Evolutionary conservation across 2,888 invertebrate genomes (phyloP).

Genomic region (Homarus gammarus): DNA sequence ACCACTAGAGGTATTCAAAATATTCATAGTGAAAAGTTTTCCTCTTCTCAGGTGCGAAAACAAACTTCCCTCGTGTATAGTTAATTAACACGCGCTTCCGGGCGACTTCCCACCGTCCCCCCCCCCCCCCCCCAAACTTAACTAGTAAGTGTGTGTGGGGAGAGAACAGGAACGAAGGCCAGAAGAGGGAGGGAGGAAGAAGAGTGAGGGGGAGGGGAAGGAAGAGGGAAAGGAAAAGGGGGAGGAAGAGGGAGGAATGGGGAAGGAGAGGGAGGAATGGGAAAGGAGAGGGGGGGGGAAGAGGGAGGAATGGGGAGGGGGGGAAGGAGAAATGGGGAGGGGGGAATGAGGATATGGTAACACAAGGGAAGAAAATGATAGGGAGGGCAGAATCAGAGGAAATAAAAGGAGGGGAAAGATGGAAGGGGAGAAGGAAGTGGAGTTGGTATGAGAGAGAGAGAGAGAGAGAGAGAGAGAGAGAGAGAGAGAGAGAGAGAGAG

Average conservation of each 20-base stretch:
- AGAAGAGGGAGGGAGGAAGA: background rate
- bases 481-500: background rate
- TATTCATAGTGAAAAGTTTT: slow-evolving; percentile 29
- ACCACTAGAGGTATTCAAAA: background rate
- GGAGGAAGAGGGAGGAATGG: background rate
- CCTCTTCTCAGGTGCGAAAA: slow-evolving; percentile 13
- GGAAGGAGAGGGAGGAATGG: background rate
- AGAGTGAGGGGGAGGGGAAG: background rate
- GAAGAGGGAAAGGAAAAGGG: background rate
- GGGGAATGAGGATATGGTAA: background rate
- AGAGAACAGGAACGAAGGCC: background rate
- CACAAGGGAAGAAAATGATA: background rate
- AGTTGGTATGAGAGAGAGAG: background rate
- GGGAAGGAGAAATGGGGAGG: background rate
- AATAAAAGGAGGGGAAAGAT: background rate
- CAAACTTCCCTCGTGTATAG: slow-evolving; percentile 20
- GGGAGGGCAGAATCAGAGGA: background rate
- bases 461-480: slow-evolving; percentile 7
- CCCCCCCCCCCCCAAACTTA: too few species aligned
- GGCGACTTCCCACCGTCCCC: too few species aligned
- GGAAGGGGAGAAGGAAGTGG: background rate
- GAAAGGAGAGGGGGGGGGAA: background rate
- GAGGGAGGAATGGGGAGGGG: background rate
- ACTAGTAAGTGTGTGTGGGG: too few species aligned
- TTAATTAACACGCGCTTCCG: slow-evolving; percentile 10